Conservation (phyloP, 2,113 vertebrate species). For the Myotis lucifugus region DNA sequence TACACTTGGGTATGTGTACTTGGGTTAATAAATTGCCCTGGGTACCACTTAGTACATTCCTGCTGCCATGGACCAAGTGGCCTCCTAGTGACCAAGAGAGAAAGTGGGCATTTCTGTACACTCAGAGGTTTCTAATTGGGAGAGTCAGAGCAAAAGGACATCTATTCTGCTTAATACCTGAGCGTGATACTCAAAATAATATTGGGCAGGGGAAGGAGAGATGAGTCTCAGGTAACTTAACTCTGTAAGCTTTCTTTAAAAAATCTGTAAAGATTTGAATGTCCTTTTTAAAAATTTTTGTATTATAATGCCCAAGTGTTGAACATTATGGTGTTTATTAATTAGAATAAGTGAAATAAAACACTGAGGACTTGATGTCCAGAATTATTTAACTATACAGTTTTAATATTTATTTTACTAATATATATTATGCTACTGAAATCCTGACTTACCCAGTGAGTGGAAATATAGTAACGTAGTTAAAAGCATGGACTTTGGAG, state of each 20-base stretch:
- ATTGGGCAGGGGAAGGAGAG: not conserved
- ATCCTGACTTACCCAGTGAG: not conserved
- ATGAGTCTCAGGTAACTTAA: not conserved
- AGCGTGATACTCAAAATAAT: not conserved
- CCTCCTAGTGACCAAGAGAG: not conserved
- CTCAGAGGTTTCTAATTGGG: not conserved
- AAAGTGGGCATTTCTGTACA: not conserved
- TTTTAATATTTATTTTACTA: constrained; percentile 7
- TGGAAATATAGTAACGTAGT: not conserved
- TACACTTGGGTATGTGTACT: not conserved
- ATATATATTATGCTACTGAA: not conserved
- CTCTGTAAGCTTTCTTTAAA: constrained; percentile 24
- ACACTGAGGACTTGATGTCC: not conserved
- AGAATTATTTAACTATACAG: constrained; percentile 24
- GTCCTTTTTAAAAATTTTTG: not conserved
- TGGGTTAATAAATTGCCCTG: not conserved
- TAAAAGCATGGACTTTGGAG: not conserved
- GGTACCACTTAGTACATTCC: not conserved
- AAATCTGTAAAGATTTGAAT: not conserved
- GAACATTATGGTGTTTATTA: not conserved
- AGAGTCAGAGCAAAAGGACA: not conserved
- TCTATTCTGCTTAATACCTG: not conserved
- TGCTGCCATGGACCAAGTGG: not conserved
- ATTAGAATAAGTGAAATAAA: constrained; percentile 25
- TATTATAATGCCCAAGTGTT: constrained; percentile 31